Conservation (phyloP, 2,797 vertebrate species). For the Schizopygopsis pylzovi region DNA sequence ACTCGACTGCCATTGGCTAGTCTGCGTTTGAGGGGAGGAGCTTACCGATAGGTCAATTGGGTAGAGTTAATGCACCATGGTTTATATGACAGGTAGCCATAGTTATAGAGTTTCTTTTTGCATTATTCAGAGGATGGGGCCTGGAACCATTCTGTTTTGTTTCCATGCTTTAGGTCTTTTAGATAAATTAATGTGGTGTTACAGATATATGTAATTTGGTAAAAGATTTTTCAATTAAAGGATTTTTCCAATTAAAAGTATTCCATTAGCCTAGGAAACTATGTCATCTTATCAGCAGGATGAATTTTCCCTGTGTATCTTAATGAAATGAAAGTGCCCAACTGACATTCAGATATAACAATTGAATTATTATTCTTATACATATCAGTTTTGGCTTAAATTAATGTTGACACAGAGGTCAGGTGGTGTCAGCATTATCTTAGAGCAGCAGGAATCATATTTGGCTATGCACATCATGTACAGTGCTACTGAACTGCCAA, state of each 20-base stretch:
- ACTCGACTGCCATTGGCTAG: too few relatives aligned
- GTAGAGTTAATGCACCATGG: background rate
- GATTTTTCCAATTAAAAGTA: background rate
- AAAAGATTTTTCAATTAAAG: background rate
- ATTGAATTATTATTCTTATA: constrained; percentile 37
- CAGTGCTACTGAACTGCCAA: background rate
- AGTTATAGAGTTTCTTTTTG: background rate
- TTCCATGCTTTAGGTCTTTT: background rate
- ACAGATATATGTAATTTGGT: background rate
- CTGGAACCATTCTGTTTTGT: background rate
- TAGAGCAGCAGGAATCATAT: constrained; percentile 31
- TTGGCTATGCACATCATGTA: constrained; percentile 10
- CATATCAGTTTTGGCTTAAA: constrained; percentile 21
- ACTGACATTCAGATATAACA: constrained; percentile 42
- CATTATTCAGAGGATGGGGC: background rate
- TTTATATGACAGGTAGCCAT: background rate
- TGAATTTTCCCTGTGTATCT: constrained; percentile 21
- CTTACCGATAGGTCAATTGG: too few relatives aligned
- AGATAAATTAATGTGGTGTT: background rate
- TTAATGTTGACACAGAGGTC: constrained; percentile 46
- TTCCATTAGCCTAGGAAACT: constrained; percentile 23
- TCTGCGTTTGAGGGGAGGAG: too few relatives aligned
- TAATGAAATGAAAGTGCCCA: constrained; percentile 41
- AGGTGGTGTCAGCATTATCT: constrained; percentile 7
- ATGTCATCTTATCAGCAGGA: constrained; percentile 24